Evolutionary conservation across 2,797 vertebrate genomes (phyloP).

Genomic region (Microcaecilia unicolor): DNA sequence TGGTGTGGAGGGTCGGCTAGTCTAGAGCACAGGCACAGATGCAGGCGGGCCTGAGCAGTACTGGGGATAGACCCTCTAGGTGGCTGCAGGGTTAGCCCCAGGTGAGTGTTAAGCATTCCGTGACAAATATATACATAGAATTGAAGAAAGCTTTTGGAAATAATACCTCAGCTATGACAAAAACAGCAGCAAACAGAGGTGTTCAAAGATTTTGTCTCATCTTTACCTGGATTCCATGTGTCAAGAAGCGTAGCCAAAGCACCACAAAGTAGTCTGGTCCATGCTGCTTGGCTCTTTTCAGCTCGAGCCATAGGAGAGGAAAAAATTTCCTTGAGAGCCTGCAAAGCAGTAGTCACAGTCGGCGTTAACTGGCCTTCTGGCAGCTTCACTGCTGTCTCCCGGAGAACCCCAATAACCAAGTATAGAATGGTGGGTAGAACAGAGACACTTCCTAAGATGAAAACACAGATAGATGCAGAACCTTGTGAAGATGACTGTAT

Average conservation of each 20-base stretch:
- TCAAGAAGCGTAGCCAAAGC: conserved; percentile 70
- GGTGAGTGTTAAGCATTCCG: too few species aligned
- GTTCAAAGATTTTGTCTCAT: not conserved
- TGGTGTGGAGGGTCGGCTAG: too few species aligned
- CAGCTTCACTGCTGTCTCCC: conserved; percentile 62
- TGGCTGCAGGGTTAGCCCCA: too few species aligned
- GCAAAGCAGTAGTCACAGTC: conserved; percentile 60
- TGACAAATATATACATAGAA: too few species aligned
- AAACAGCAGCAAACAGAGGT: too few species aligned
- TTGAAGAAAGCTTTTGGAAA: too few species aligned
- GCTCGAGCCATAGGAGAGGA: conserved; percentile 79
- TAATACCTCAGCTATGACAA: too few species aligned
- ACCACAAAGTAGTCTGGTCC: conserved; percentile 70
- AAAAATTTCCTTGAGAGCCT: conserved; percentile 70
- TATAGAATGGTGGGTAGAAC: conserved; percentile 83
- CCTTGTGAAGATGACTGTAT: not conserved
- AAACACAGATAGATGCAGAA: not conserved
- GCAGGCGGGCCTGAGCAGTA: too few species aligned
- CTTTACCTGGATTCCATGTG: conserved; percentile 65
- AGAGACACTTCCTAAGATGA: conserved; percentile 64
- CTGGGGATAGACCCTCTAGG: too few species aligned
- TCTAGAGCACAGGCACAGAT: too few species aligned
- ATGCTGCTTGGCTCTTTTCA: conserved; percentile 75
- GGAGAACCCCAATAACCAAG: conserved; percentile 75
- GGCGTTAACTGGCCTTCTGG: conserved; percentile 40